Evolutionary conservation across 2,888 invertebrate species (phyloP).

Genomic region (Gastrophysa polygoni): DNA sequence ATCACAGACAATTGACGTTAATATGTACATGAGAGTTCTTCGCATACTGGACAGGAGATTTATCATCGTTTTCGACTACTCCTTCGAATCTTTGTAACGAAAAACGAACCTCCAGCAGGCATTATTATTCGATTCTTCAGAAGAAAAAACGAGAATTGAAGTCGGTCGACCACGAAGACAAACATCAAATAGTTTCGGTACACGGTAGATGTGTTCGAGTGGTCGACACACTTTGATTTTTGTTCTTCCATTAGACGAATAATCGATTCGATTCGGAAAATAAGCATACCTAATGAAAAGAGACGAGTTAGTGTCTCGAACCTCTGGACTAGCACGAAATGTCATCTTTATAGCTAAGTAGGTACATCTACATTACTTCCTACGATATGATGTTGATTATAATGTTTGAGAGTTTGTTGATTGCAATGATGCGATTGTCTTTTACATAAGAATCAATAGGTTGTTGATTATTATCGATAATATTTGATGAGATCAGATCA

Average conservation of each 20-base stretch:
- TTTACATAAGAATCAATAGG: constrained; percentile 32
- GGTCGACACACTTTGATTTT: too few relatives aligned
- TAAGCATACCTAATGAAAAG: background rate
- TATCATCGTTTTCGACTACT: background rate
- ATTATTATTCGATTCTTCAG: too few relatives aligned
- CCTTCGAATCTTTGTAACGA: too few relatives aligned
- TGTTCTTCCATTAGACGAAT: too few relatives aligned
- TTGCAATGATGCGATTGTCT: constrained; percentile 25
- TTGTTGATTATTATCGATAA: too few relatives aligned
- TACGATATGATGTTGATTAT: constrained; percentile 13
- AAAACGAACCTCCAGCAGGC: too few relatives aligned
- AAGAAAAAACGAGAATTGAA: too few relatives aligned
- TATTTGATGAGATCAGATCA: too few relatives aligned
- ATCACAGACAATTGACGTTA: constrained; percentile 32
- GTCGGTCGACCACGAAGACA: too few relatives aligned
- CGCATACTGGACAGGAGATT: background rate
- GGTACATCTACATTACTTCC: background rate
- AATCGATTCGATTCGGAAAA: background rate
- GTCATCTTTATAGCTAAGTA: too few relatives aligned
- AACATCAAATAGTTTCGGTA: too few relatives aligned
- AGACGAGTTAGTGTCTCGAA: background rate
- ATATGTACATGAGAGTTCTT: constrained; percentile 18
- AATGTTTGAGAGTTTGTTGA: constrained; percentile 6
- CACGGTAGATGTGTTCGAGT: too few relatives aligned
- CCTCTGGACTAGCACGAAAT: background rate